Evolutionary conservation across 2,888 invertebrate genomes (phyloP).

Genomic region (Aphidius colemani): DNA sequence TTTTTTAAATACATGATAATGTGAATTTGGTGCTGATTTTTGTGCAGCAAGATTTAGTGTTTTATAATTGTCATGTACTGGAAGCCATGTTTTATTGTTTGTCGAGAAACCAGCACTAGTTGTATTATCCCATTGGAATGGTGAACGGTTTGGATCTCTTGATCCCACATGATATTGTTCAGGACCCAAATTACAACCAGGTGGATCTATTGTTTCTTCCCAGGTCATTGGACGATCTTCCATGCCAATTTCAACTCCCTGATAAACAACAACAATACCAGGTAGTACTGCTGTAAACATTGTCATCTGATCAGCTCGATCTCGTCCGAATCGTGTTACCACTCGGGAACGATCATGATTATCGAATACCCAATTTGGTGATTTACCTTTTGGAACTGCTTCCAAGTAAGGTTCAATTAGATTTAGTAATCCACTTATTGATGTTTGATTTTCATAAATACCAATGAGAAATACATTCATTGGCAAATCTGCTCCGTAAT

Average conservation of each 20-base stretch:
- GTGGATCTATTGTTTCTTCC: constrained; percentile 69
- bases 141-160: constrained; percentile 62
- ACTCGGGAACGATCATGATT: constrained; percentile 63
- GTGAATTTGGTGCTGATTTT: constrained; percentile 61
- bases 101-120: constrained; percentile 68
- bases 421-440: constrained; percentile 62
- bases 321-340: constrained; percentile 60
- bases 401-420: constrained; percentile 65
- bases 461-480: constrained; percentile 70
- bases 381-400: constrained; percentile 64
- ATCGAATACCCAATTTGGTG: constrained; percentile 73
- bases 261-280: constrained; percentile 71
- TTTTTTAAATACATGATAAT: constrained; percentile 55
- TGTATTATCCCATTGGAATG: constrained; percentile 69
- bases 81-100: constrained; percentile 67
- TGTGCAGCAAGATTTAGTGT: constrained; percentile 66
- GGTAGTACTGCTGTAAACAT: constrained; percentile 69
- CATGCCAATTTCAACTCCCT: constrained; percentile 87
- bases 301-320: constrained; percentile 63
- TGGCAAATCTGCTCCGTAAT: constrained; percentile 60
- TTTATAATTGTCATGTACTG: constrained; percentile 67
- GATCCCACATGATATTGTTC: constrained; percentile 62
- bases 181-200: constrained; percentile 68
- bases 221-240: constrained; percentile 66
- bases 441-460: constrained; percentile 54